phyloP scores from a whole-genome alignment of 2,113 vertebrate species.

The Nematolebias whitei region DNA sequence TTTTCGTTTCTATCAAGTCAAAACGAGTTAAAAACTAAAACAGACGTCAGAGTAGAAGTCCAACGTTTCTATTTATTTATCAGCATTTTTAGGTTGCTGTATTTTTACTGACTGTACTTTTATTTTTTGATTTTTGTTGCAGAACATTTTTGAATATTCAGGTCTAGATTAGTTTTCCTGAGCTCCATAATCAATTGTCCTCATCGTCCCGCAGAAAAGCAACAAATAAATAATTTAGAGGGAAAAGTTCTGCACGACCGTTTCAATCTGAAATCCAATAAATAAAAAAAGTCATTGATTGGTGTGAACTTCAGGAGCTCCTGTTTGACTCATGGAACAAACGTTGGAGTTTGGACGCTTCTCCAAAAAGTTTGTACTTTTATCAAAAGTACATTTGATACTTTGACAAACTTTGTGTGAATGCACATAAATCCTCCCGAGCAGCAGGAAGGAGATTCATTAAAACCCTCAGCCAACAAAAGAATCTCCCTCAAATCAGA shows the following conservation, averaged over 20 bases:
- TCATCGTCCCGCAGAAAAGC: neutral
- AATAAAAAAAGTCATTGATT: neutral
- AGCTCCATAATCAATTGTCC: neutral
- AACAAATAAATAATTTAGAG: neutral
- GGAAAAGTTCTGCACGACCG: neutral
- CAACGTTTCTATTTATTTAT: too few relatives aligned
- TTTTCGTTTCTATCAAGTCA: neutral
- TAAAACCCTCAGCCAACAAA: slow-evolving; percentile 2
- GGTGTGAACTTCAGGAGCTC: neutral
- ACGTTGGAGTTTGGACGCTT: neutral
- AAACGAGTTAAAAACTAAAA: too few relatives aligned
- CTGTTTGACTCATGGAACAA: neutral
- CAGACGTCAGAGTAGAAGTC: too few relatives aligned
- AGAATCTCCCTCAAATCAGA: neutral
- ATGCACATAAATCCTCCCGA: neutral
- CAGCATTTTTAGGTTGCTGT: too few relatives aligned
- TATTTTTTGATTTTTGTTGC: neutral
- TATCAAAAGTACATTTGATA: slow-evolving; percentile 4
- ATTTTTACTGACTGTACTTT: neutral
- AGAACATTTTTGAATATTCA: neutral
- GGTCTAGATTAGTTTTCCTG: neutral
- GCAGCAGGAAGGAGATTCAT: neutral
- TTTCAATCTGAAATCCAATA: neutral
- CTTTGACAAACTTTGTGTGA: neutral
- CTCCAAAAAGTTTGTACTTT: slow-evolving; percentile 4